Conservation (phyloP, 2,888 invertebrate species). For the Tetanocera ferruginea region DNA sequence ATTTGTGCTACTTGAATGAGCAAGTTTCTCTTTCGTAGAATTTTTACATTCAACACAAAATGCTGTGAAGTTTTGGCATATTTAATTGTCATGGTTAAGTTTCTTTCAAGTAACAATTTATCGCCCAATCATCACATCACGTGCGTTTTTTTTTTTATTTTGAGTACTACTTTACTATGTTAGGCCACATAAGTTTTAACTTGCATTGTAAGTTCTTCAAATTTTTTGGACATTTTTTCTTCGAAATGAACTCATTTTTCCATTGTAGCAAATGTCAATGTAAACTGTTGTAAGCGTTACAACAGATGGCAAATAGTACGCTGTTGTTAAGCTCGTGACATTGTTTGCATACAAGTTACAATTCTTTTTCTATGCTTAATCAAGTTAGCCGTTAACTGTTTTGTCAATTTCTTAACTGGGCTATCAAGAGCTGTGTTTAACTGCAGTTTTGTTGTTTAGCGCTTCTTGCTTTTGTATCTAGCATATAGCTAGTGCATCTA, state of each 20-base stretch:
- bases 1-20: neutral
- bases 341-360: constrained; percentile 52
- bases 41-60: too few relatives aligned
- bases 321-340: constrained; percentile 59
- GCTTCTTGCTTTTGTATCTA: too few relatives aligned
- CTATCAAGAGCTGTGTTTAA: neutral
- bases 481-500: too few relatives aligned
- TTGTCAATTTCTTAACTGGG: neutral
- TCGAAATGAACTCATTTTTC: neutral
- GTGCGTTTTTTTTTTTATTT: neutral
- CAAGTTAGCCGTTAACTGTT: neutral
- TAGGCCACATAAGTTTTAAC: neutral
- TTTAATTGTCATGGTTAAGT: too few relatives aligned
- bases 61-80: too few relatives aligned
- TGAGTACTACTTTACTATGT: neutral
- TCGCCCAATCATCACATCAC: too few relatives aligned
- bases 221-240: neutral
- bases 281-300: neutral
- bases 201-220: neutral
- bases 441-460: neutral
- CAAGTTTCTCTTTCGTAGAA: neutral
- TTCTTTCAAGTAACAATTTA: too few relatives aligned
- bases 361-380: constrained; percentile 3
- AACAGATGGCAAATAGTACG: neutral
- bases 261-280: constrained; percentile 1